Percentiles rank a stretch among this genome's conserved stretches.
Conservation (phyloP, 2,888 invertebrate genomes). For the Prionchulus punctatus region DNA sequence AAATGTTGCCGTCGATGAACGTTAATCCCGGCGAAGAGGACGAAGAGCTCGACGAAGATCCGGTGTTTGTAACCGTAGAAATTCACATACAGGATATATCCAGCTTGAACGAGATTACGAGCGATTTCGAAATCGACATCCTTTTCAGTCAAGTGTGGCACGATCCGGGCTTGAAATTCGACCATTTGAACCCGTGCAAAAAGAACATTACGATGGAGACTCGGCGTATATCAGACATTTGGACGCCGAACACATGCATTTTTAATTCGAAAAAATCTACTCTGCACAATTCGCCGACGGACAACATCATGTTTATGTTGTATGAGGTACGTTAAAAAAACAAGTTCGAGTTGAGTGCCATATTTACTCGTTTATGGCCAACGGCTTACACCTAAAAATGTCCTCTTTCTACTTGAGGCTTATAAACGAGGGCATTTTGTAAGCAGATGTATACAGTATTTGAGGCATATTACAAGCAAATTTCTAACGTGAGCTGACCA, state of each 20-base stretch:
- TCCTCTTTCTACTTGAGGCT: too few relatives aligned
- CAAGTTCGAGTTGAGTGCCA: too few relatives aligned
- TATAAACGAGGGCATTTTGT: too few relatives aligned
- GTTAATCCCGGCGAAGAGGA: conserved; percentile 2
- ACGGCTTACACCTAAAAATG: too few relatives aligned
- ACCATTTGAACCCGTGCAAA: conserved; percentile 5
- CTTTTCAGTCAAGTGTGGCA: conserved; percentile 28
- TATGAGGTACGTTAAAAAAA: conserved; percentile 20
- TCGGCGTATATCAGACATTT: conserved; percentile 21
- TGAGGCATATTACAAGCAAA: too few relatives aligned
- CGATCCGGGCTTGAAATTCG: conserved; percentile 8
- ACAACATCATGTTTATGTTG: conserved; percentile 27
- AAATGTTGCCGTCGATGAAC: conserved; percentile 20
- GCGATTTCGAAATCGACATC: conserved; percentile 31
- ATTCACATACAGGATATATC: conserved; percentile 24
- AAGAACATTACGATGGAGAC: conserved; percentile 17
- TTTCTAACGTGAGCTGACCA: too few relatives aligned
- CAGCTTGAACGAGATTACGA: conserved; percentile 29
- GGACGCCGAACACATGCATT: conserved; percentile 31
- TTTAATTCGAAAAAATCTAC: conserved; percentile 28
- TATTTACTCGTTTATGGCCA: too few relatives aligned
- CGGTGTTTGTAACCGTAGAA: conserved; percentile 3
- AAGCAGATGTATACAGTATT: too few relatives aligned
- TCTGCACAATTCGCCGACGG: conserved; percentile 29
- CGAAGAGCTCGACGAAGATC: conserved; percentile 13